Evolutionary conservation across 1,140 invertebrate genomes (phyloP).

Genomic region (Watersipora subatra): DNA sequence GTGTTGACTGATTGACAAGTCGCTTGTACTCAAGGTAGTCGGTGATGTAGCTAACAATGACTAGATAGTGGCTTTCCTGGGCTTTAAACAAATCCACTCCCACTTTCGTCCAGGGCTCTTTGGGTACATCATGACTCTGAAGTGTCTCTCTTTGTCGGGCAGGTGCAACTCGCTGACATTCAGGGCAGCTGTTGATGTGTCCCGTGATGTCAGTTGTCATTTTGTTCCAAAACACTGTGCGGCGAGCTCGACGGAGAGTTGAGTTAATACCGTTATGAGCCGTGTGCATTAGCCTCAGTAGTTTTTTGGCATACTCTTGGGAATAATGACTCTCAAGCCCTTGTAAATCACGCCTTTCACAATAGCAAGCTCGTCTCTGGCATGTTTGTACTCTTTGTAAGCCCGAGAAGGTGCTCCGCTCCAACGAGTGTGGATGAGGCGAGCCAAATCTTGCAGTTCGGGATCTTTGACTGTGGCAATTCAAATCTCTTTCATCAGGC

Average conservation of each 20-base stretch:
- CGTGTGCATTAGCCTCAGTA: too few species aligned
- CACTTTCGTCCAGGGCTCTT: too few species aligned
- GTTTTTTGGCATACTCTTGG: too few species aligned
- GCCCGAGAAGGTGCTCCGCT: not conserved
- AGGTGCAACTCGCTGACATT: too few species aligned
- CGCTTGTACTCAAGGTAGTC: too few species aligned
- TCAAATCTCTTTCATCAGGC: not conserved
- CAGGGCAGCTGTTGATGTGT: too few species aligned
- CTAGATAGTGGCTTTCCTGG: too few species aligned
- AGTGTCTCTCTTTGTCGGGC: constrained; percentile 11
- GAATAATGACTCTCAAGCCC: too few species aligned
- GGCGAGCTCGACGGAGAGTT: constrained; percentile 15
- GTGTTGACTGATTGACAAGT: constrained; percentile 7
- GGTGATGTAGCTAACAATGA: too few species aligned
- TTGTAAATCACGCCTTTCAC: constrained; percentile 21
- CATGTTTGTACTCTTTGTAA: constrained; percentile 8
- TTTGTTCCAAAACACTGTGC: constrained; percentile 21
- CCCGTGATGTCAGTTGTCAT: too few species aligned
- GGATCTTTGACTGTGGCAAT: not conserved
- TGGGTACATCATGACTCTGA: constrained; percentile 11
- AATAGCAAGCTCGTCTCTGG: constrained; percentile 17
- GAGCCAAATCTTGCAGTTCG: constrained; percentile 1
- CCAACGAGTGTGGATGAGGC: constrained; percentile 10
- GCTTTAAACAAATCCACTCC: too few species aligned
- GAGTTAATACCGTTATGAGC: constrained; percentile 22